Percentiles rank a stretch among this genome's conserved stretches.
Evolutionary conservation across 2,113 vertebrate genomes (phyloP).

Genomic region (Siphamia tubifer): DNA sequence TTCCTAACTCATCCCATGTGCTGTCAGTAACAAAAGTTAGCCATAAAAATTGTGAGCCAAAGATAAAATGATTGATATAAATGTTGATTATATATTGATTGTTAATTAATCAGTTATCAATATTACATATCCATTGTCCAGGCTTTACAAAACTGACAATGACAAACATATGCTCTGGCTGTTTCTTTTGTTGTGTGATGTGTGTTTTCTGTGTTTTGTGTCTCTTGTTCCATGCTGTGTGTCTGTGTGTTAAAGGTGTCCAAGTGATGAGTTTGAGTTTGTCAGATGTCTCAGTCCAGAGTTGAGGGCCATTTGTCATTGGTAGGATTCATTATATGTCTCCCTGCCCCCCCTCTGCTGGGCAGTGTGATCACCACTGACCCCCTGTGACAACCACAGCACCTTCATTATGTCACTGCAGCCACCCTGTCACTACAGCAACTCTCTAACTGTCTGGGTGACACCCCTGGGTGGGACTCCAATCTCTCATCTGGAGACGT

Average conservation of each 20-base stretch:
- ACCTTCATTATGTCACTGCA: conserved; percentile 99
- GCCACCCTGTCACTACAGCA: conserved; percentile 85
- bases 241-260: conserved; percentile 7
- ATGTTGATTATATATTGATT: too few species aligned
- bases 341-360: conserved; percentile 86
- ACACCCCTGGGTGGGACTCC: conserved; percentile 77
- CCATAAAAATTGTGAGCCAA: too few species aligned
- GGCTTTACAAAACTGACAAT: too few species aligned
- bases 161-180: too few species aligned
- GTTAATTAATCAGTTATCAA: too few species aligned
- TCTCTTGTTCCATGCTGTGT: not conserved
- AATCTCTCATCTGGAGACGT: conserved; percentile 78
- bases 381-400: conserved; percentile 96
- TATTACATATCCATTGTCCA: too few species aligned
- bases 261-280: conserved; percentile 89
- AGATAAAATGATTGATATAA: too few species aligned
- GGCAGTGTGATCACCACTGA: conserved; percentile 97
- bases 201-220: not conserved
- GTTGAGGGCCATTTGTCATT: conserved; percentile 97
- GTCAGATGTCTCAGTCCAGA: conserved; percentile 95
- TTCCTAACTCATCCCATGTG: too few species aligned
- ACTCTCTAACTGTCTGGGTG: conserved; percentile 81
- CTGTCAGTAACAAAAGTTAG: too few species aligned
- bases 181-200: not conserved
- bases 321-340: conserved; percentile 97